Conservation (phyloP, 2,113 vertebrate genomes). For the Nestor notabilis region DNA sequence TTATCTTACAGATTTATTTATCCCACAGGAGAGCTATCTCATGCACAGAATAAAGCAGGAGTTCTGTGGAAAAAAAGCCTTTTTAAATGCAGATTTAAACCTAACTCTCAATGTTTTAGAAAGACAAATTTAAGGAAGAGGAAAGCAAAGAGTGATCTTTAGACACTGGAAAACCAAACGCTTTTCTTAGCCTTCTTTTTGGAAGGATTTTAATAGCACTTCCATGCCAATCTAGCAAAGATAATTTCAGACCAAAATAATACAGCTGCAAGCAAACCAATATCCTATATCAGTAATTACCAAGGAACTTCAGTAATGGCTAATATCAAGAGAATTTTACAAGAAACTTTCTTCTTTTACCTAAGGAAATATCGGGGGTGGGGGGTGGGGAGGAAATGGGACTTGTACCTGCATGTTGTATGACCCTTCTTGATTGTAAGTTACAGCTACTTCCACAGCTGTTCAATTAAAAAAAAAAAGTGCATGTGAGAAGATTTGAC, state of each 20-base stretch:
- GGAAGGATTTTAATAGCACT: not conserved
- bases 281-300: not conserved
- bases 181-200: not conserved
- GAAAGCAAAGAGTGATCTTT: not conserved
- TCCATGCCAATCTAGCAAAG: not conserved
- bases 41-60: not conserved
- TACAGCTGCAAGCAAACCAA: not conserved
- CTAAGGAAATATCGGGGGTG: not conserved
- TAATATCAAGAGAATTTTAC: not conserved
- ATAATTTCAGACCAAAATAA: not conserved
- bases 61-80: not conserved
- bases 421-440: slow-evolving; percentile 86
- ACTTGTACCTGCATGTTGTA: slow-evolving; percentile 90
- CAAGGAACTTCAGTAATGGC: not conserved
- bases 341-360: not conserved
- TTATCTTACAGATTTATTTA: slow-evolving; percentile 42
- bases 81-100: slow-evolving; percentile 6
- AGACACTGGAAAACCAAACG: not conserved
- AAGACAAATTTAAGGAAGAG: not conserved
- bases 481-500: not conserved
- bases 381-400: not conserved
- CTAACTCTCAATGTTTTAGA: not conserved
- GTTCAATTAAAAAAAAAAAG: slow-evolving; percentile 52
- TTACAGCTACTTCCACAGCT: slow-evolving; percentile 84
- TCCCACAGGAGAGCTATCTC: slow-evolving; percentile 6